These are phyloP conservation scores for Chunga burmeisteri DNA, from an alignment of 2,113 vertebrate species.

Conservation along the genomic window DNA sequence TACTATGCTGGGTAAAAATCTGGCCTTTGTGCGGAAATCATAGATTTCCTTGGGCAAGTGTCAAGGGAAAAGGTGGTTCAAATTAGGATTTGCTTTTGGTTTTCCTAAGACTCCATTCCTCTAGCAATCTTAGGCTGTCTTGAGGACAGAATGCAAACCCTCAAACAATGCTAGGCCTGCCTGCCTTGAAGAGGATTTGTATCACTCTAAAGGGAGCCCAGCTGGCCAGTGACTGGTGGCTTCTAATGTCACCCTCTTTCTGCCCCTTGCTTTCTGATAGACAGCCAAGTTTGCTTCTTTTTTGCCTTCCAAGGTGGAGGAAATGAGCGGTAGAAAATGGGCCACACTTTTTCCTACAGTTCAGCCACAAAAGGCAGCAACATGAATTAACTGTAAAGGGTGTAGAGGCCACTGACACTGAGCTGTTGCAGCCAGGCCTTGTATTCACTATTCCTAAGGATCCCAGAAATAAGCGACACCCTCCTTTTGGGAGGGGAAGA, in stretches of 20 bases:
- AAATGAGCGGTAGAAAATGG: background rate
- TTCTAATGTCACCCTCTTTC: background rate
- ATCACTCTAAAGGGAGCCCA: background rate
- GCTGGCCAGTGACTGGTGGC: background rate
- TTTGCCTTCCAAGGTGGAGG: background rate
- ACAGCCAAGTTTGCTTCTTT: background rate
- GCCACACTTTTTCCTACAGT: background rate
- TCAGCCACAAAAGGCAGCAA: background rate
- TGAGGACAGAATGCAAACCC: background rate
- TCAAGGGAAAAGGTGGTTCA: background rate
- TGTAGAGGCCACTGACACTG: background rate
- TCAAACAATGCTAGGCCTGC: background rate
- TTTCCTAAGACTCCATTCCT: background rate
- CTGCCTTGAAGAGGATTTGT: background rate
- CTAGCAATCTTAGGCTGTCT: background rate
- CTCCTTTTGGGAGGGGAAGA: background rate
- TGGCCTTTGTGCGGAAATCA: background rate
- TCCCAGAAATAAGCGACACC: background rate
- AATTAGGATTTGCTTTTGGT: background rate
- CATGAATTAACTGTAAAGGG: background rate
- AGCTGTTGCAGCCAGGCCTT: background rate
- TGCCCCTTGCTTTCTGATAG: background rate
- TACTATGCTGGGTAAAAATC: background rate
- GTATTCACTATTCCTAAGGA: background rate
- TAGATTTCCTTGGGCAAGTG: background rate